Conservation (phyloP, 2,797 vertebrate species). For the Halcyon leucocephala region DNA sequence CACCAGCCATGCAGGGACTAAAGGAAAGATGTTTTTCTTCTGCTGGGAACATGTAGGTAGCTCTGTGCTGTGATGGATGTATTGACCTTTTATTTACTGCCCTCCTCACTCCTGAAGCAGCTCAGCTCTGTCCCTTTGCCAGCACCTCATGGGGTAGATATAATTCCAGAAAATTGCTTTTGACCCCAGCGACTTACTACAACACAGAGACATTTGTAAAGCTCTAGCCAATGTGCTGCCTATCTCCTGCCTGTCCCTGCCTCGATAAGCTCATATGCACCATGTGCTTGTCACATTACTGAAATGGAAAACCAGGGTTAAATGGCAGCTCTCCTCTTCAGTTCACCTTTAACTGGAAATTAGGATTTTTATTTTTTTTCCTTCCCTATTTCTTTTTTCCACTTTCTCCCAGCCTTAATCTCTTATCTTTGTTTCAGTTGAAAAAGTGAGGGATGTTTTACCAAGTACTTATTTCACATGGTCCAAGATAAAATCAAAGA, state of each 20-base stretch:
- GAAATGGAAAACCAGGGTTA: background rate
- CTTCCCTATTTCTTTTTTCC: background rate
- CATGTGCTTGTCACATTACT: accelerated
- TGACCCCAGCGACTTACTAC: background rate
- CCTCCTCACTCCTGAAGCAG: background rate
- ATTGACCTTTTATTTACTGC: background rate
- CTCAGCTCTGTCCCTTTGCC: conserved; percentile 1
- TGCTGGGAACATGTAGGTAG: background rate
- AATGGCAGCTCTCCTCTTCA: background rate
- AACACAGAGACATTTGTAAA: background rate
- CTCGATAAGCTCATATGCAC: accelerated
- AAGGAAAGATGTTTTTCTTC: background rate
- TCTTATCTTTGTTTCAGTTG: background rate
- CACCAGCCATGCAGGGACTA: background rate
- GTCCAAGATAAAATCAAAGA: background rate
- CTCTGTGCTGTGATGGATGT: background rate
- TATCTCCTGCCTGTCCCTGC: background rate
- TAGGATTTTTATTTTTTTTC: background rate
- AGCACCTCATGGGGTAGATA: background rate
- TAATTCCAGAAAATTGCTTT: background rate
- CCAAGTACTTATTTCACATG: background rate
- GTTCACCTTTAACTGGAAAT: background rate
- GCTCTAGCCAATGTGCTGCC: background rate
- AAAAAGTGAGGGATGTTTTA: background rate
- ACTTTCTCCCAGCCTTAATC: background rate